Percentiles rank a stretch among this genome's conserved stretches.
Evolutionary conservation across 2,888 invertebrate species (phyloP).

Genomic region (Smittia aterrima): DNA sequence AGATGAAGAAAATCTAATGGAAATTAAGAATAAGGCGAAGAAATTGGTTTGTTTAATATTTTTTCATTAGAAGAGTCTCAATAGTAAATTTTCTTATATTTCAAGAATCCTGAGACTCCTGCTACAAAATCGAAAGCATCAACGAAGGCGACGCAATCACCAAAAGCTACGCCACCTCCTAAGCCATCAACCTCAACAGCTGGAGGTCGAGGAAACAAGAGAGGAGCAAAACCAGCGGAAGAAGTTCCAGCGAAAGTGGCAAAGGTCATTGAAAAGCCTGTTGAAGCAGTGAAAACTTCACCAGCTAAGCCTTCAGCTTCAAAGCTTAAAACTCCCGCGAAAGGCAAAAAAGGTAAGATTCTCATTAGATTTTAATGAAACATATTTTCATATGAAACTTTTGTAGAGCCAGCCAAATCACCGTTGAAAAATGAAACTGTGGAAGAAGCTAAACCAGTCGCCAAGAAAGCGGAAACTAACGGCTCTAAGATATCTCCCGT

Average conservation of each 20-base stretch:
- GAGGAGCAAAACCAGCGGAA: constrained; percentile 31
- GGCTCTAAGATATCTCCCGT: constrained; percentile 42
- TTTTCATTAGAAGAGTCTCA: too few species aligned
- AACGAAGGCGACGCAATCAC: neutral
- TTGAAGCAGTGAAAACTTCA: neutral
- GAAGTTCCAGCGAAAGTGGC: constrained; percentile 39
- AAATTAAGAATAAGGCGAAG: constrained; percentile 33
- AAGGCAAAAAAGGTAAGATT: neutral
- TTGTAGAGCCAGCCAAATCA: constrained; percentile 35
- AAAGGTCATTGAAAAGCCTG: constrained; percentile 41
- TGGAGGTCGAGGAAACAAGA: constrained; percentile 43
- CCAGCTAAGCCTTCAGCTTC: neutral
- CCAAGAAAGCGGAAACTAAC: constrained; percentile 29
- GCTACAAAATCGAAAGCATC: neutral
- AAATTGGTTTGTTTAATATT: neutral
- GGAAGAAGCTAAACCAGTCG: constrained; percentile 41
- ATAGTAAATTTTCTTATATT: neutral
- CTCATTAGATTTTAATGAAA: neutral
- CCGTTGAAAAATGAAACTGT: constrained; percentile 44
- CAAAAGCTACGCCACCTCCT: constrained; percentile 45
- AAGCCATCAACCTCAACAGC: neutral
- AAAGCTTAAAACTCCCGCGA: neutral
- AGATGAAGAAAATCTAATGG: constrained; percentile 47
- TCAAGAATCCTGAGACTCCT: neutral
- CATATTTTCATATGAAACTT: neutral